These are phyloP conservation scores for Athene noctua DNA, from an alignment of 2,113 vertebrate genomes.

Conservation along the genomic window DNA sequence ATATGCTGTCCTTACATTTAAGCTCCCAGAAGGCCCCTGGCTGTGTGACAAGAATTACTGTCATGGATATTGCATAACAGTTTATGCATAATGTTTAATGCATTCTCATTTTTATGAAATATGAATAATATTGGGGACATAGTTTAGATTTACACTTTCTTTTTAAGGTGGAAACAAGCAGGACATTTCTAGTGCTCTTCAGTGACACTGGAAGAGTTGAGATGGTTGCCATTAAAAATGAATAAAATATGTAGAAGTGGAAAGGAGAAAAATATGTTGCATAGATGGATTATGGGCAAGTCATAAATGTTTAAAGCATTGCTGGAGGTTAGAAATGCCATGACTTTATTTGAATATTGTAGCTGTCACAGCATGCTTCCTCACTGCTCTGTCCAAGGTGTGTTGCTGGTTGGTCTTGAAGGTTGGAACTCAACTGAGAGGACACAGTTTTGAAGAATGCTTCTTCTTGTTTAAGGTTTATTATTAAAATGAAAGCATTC, in stretches of 20 bases:
- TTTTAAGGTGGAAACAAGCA: neutral
- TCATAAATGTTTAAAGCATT: neutral
- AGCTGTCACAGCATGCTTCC: neutral
- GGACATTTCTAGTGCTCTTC: neutral
- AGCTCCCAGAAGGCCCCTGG: conserved; percentile 1
- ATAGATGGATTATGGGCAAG: neutral
- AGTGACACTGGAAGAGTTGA: neutral
- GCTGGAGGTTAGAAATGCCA: neutral
- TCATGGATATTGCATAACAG: neutral
- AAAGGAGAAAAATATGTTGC: neutral
- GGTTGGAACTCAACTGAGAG: neutral
- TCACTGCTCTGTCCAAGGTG: neutral
- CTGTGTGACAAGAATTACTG: neutral
- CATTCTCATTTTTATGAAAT: conserved; percentile 8
- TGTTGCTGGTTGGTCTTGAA: neutral
- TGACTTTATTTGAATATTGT: neutral
- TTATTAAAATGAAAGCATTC: neutral
- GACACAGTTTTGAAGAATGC: neutral
- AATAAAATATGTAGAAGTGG: neutral
- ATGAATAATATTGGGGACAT: neutral
- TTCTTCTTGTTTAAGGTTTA: neutral
- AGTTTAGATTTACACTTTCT: neutral
- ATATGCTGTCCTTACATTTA: neutral
- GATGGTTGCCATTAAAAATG: neutral
- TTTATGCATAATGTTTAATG: conserved; percentile 11